Evolutionary conservation across 2,113 vertebrate genomes (phyloP).

Genomic region (Paedocypris sp.): DNA sequence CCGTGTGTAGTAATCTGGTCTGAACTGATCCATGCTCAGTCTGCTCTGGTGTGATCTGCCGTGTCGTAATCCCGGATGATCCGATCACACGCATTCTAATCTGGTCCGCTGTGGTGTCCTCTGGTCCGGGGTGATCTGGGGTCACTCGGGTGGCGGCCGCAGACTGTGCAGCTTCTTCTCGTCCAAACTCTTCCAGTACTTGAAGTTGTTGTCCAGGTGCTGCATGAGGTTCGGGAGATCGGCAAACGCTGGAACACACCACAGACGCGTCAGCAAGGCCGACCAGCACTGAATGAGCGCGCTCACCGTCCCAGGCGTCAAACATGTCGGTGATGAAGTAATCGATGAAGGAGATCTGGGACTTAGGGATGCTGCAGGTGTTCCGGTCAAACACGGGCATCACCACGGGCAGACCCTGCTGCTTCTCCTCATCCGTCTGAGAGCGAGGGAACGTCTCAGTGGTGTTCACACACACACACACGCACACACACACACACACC

Average conservation of each 20-base stretch:
- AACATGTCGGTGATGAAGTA: conserved; percentile 99
- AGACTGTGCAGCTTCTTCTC: conserved; percentile 77
- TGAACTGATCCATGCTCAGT: too few species aligned
- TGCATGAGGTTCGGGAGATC: conserved; percentile 93
- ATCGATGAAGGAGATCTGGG: conserved; percentile 96
- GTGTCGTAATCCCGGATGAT: too few species aligned
- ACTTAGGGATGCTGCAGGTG: conserved; percentile 94
- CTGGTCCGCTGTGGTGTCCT: too few species aligned
- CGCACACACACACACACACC: conserved; percentile 63
- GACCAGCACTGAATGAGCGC: too few species aligned
- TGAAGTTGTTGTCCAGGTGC: conserved; percentile 93
- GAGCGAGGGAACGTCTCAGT: too few species aligned
- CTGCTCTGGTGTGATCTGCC: too few species aligned
- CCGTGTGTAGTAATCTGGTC: too few species aligned
- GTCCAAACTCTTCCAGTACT: conserved; percentile 93
- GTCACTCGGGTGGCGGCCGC: conserved; percentile 72
- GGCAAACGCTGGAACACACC: conserved; percentile 69
- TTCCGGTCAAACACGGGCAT: conserved; percentile 97
- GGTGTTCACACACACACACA: too few species aligned
- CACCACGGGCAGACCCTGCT: conserved; percentile 81
- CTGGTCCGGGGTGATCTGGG: too few species aligned
- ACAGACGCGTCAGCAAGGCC: background rate
- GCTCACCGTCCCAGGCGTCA: conserved; percentile 97
- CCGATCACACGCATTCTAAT: too few species aligned
- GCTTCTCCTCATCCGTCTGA: conserved; percentile 95